Base-by-base conservation (phyloP, 2,888 invertebrate species). In the Ormia ochracea region DNA sequence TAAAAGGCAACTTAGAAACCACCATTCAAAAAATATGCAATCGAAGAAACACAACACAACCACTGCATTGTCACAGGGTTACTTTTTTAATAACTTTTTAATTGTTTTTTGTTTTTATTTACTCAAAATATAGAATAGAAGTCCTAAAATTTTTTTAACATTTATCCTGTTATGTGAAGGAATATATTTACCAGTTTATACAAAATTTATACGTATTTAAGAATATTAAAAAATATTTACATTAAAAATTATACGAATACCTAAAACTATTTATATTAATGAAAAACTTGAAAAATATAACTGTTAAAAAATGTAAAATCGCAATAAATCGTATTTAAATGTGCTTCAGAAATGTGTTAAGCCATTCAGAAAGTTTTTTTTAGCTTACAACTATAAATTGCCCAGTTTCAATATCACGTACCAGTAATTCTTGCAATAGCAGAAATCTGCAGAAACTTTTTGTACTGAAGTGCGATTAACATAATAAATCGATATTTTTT, bases 131-230 rank as follows among this genome's bases (percentile, higher is more conserved):
- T 54, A 52, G 26, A 26, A 76, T 12, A 6, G 33, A 56, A 61
- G 6, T 28, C 69, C 76, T 58, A 23, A 48, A 48, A 45, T 14
- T 38, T 54, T 59, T 76, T 23, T 21, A 33, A 26, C n/a, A 19
- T 61, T 33, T 58, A 58, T 66, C 41, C 59, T 75, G 45, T 65
- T 50, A 48, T 38, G 58, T 14, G 7, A 73, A 23, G 28, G 14
- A 43, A 63, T 26, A 79, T 72, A 76, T 80, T 76, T 76, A 76
- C 52, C 66, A 68, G 68, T 80, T 80, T 80, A 80, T 80, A 80
- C 36, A 63, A 74, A 73, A 76, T 80, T 76, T 80, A 82, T 80
- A 77, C 79, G 73, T 73, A 77, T 82, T 70, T 63, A 76, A 83
- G 61, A 76, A 72, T 74, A 75, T 33, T 43, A 68, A 56, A 58